These are phyloP conservation scores for Agriotes lineatus DNA, from an alignment of 2,888 invertebrate genomes.

Conservation along the genomic window DNA sequence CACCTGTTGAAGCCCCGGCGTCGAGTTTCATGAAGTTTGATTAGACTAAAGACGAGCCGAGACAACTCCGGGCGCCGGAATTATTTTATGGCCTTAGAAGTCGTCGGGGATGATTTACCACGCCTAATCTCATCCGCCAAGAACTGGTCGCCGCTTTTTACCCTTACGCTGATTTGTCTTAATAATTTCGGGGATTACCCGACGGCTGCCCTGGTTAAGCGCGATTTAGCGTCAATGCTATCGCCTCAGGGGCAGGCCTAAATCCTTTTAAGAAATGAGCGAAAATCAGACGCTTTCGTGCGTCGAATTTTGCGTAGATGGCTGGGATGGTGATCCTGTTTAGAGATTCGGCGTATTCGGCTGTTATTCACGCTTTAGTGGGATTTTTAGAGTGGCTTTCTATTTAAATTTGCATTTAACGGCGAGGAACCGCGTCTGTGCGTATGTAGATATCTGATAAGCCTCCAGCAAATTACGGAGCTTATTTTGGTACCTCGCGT, in stretches of 20 bases:
- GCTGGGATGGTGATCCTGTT: background rate
- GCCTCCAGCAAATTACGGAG: too few relatives aligned
- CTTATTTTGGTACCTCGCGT: too few relatives aligned
- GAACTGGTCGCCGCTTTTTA: background rate
- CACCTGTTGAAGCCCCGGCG: too few relatives aligned
- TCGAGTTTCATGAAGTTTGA: too few relatives aligned
- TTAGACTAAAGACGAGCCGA: too few relatives aligned
- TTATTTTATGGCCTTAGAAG: too few relatives aligned
- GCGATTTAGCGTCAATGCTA: slow-evolving; percentile 3
- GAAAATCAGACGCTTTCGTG: slow-evolving; percentile 11
- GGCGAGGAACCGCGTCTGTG: too few relatives aligned
- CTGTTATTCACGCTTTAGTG: background rate
- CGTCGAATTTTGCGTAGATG: slow-evolving; percentile 11
- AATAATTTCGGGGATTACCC: slow-evolving; percentile 4
- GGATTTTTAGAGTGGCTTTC: slow-evolving; percentile 1
- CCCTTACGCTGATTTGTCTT: slow-evolving; percentile 6
- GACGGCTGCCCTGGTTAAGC: background rate
- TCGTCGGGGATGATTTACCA: background rate
- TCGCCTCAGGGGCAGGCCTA: background rate
- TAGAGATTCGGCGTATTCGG: background rate
- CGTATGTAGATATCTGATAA: too few relatives aligned
- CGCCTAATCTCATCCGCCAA: background rate
- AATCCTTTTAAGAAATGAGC: slow-evolving; percentile 17
- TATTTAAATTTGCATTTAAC: too few relatives aligned
- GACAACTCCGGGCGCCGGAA: too few relatives aligned